Base-by-base conservation (phyloP, 2,888 invertebrate genomes). In the Rhaphigaster nebulosa region DNA sequence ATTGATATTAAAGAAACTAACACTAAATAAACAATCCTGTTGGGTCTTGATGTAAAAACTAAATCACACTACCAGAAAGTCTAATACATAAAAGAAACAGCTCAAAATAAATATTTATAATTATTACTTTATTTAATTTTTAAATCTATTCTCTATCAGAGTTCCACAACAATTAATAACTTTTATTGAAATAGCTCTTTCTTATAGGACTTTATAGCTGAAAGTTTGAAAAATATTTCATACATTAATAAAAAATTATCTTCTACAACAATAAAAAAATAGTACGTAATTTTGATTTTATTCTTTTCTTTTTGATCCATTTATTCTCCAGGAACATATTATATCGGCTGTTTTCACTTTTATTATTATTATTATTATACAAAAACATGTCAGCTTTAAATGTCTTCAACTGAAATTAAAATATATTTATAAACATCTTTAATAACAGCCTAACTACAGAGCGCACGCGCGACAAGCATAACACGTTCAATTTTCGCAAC, bases 221-320 rank as follows among this genome's bases (percentile, higher is more conserved):
- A 18, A 38, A 10, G 18, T 38, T 41, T 5, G 41, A 41, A 34
- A 76, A 80, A 38, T 84, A n/a, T 50, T 45, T 13, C 26, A 45
- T 23, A 4, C 2, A 41, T 45, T 50, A 84, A 3, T 84, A 84
- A 45, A n/a, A 84, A 84, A 84, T 84, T n/a, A 41, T 5, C 4
- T 45, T 26, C n/a, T 50, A 84, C 45, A n/a, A 84, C n/a, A 84
- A 84, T 84, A 84, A 41, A 84, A 80, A 84, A 84, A 84, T 84
- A 84, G 8, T 50, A 84, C 41, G 12, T 38, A 84, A 84, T 84
- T 84, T 84, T 84, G 84, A 84, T 84, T 45, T 45, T n/a, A n/a
- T 45, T 84, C 45, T 50, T 84, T 45, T 1, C 20, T 80, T 80
- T 80, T 45, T 13, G 1, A 45, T n/a, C n/a, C n/a, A 38, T 45